Evolutionary conservation across 2,797 vertebrate species (phyloP).

Genomic region (Sebastes dallii): DNA sequence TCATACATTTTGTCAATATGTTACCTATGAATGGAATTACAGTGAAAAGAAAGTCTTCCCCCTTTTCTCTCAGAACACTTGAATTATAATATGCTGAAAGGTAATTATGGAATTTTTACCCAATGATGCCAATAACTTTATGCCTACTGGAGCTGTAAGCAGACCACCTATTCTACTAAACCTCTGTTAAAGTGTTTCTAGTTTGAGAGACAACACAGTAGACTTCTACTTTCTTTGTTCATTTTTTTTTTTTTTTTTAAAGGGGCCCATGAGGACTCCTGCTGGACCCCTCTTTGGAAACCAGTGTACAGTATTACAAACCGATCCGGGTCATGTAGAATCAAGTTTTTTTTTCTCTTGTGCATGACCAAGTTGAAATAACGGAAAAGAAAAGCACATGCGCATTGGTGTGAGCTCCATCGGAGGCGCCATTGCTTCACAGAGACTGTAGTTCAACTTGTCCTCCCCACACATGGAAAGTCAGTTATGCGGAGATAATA

Average conservation of each 20-base stretch:
- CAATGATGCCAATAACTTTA: too few relatives aligned
- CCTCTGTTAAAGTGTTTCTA: not conserved
- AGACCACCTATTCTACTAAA: rapidly evolving
- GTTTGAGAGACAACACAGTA: not conserved
- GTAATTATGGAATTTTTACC: too few relatives aligned
- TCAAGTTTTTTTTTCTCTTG: slow-evolving; percentile 36
- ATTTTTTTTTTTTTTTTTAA: too few relatives aligned
- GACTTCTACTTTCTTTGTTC: not conserved
- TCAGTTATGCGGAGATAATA: slow-evolving; percentile 37
- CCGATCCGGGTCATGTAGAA: slow-evolving; percentile 60
- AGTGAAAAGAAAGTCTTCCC: too few relatives aligned
- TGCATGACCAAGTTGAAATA: slow-evolving; percentile 70
- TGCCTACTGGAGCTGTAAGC: not conserved
- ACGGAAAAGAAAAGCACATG: slow-evolving; percentile 83
- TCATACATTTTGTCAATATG: too few relatives aligned
- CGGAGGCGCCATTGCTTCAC: slow-evolving; percentile 74
- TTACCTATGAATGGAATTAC: too few relatives aligned
- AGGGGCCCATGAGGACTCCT: not conserved
- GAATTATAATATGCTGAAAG: too few relatives aligned
- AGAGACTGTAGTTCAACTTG: slow-evolving; percentile 74
- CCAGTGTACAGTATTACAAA: slow-evolving; percentile 5
- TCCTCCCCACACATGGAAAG: slow-evolving; percentile 42
- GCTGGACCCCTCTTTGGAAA: not conserved
- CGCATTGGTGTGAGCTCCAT: slow-evolving; percentile 60
- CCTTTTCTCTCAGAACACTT: too few relatives aligned